Evolutionary conservation across 2,888 invertebrate genomes (phyloP), one percentile per base, ranked within the genome.

Genomic region (Megamerina dolium): DNA sequence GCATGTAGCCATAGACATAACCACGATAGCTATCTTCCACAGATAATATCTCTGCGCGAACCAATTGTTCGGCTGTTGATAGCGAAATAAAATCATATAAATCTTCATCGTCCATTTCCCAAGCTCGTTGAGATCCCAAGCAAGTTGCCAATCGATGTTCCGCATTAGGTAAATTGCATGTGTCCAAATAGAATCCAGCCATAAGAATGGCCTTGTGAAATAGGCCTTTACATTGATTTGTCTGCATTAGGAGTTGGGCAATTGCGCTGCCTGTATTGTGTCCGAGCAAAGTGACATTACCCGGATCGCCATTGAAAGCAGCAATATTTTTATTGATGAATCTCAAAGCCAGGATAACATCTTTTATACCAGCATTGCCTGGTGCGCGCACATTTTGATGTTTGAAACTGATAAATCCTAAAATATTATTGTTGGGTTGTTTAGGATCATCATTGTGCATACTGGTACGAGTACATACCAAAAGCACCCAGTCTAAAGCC

Each of bases 401-500:
- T 29, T 66, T 55, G 2, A 76, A 55, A 35, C 67, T 67, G 12
- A 76, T 57, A 43, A 76, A 76, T 16, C 75, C 73, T 73, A 32
- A 17, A 16, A n/a, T n/a, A n/a, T n/a, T n/a, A n/a, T n/a, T n/a
- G n/a, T n/a, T n/a, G n/a, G n/a, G n/a, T n/a, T n/a, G n/a, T n/a
- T n/a, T n/a, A n/a, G n/a, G n/a, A n/a, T n/a, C n/a, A n/a, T n/a
- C n/a, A n/a, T n/a, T n/a, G n/a, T n/a, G n/a, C n/a, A n/a, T n/a
- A n/a, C n/a, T n/a, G n/a, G n/a, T n/a, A n/a, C n/a, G n/a, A n/a
- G n/a, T n/a, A n/a, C n/a, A n/a, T n/a, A n/a, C n/a, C n/a, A n/a
- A n/a, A n/a, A 1, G 80, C 78, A 41, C 83, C 83, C 20, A 84
- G 58, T 40, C 85, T 73, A 57, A 85, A 85, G 64, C 83, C 83